Base-by-base conservation (phyloP, 2,113 vertebrate genomes). In the Anser brachyrhynchus region DNA sequence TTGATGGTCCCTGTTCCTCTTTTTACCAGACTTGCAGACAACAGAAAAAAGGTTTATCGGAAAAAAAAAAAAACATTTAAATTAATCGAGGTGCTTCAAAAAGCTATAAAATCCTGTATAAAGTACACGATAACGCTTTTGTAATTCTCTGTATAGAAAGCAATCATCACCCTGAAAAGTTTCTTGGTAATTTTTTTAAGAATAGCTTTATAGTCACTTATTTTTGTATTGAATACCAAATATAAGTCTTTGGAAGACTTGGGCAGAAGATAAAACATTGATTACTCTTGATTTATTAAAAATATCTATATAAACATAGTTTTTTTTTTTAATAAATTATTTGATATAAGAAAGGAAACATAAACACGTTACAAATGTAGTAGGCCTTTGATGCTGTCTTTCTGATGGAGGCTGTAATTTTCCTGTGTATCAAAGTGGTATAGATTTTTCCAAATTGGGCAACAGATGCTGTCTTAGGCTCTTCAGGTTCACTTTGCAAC, bases 381-480 rank as follows among this genome's bases (percentile, higher is more conserved):
- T 10, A 62, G 46, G 23, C 23, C 35, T 87, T 77, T 67, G 74
- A 81, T 90, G 31, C 22, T 67, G 64, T 91, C 65, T 71, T 71
- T 33, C 62, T 87, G 65, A 58, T 59, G 31, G 23, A 66, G 51
- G 37, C 16, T 55, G 7, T 78, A 0, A 33, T 76, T 86, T 92
- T 91, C 37, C 29, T 25, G 7, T 21, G 3, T 25, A 35, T 37
- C 17, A 19, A 84, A 39, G 7, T 59, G 43, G 19, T 71, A 71
- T 22, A 69, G 49, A 61, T 69, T 75, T 83, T 90, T 90, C 43
- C 29, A 49, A 26, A 52, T 65, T 4, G 15, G 71, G 35, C 29
- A 62, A 8, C 5, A 2, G 65, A 35, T 13, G 12, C 57, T 62
- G 8, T 66, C 19, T 80, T 73, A 43, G 0, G 0, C 41, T 89